Conservation (phyloP, 2,888 invertebrate genomes). For the Heliothis peltigera region DNA sequence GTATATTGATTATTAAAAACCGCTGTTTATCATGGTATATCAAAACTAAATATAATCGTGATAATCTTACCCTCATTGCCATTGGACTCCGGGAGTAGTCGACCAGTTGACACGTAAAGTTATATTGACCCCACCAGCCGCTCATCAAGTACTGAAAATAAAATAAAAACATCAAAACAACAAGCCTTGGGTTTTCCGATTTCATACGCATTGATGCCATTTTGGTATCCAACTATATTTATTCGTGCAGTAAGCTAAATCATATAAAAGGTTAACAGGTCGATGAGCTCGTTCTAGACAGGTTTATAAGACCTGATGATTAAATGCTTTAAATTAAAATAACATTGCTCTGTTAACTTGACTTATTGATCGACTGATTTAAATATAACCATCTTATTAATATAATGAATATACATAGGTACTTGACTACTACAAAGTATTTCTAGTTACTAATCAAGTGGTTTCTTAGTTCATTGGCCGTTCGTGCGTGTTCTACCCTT, state of each 20-base stretch:
- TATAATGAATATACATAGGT: constrained; percentile 13
- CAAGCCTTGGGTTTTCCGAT: constrained; percentile 3
- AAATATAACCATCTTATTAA: constrained; percentile 3
- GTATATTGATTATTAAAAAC: too few species aligned
- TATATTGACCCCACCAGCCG: constrained; percentile 96
- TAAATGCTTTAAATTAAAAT: neutral
- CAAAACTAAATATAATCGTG: neutral
- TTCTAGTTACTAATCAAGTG: constrained; percentile 26
- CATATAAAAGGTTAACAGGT: constrained; percentile 1
- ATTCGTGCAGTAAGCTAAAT: constrained; percentile 3
- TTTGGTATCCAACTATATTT: constrained; percentile 1
- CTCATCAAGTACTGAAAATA: constrained; percentile 90
- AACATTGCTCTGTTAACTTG: neutral
- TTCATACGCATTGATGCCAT: constrained; percentile 7
- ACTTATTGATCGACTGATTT: neutral
- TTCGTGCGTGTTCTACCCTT: constrained; percentile 36
- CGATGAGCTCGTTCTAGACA: constrained; percentile 1
- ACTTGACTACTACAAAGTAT: constrained; percentile 40
- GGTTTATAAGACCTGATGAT: constrained; percentile 1
- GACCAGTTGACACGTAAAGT: constrained; percentile 96
- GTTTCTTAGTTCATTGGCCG: constrained; percentile 48
- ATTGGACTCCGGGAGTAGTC: constrained; percentile 94
- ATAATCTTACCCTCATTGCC: constrained; percentile 91
- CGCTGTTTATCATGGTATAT: neutral
- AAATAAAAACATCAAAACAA: constrained; percentile 18